A percentile compares a stretch with the other conserved stretches of the same genome.
Evolutionary conservation across 1,140 invertebrate genomes (phyloP).

Genomic region (Penaeus chinensis): DNA sequence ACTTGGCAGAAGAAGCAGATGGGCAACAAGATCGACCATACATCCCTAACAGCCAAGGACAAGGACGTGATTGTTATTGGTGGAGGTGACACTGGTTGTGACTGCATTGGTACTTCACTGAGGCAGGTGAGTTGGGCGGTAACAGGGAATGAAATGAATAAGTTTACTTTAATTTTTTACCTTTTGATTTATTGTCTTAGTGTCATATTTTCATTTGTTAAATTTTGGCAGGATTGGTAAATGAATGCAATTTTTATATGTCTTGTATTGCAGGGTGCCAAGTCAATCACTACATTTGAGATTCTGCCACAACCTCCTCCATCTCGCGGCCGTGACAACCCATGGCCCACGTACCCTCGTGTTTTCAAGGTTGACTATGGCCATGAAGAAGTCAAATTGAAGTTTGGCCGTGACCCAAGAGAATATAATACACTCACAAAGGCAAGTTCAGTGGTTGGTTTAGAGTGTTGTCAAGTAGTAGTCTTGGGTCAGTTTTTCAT

Average conservation of each 20-base stretch:
- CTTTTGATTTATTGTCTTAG: background rate
- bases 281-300: conserved; percentile 95
- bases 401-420: conserved; percentile 92
- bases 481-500: too few relatives aligned
- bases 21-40: conserved; percentile 74
- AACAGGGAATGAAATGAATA: conserved; percentile 35
- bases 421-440: conserved; percentile 93
- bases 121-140: conserved; percentile 76
- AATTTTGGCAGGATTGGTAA: background rate
- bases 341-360: conserved; percentile 98
- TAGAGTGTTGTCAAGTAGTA: too few relatives aligned
- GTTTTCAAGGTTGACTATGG: conserved; percentile 98
- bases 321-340: conserved; percentile 85
- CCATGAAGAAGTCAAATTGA: conserved; percentile 94
- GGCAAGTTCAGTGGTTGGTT: conserved; percentile 46
- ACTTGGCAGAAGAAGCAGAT: conserved; percentile 97
- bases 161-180: background rate
- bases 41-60: conserved; percentile 84
- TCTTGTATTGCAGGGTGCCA: conserved; percentile 79
- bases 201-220: background rate
- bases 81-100: conserved; percentile 98
- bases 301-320: conserved; percentile 93
- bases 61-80: conserved; percentile 98
- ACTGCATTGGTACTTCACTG: conserved; percentile 98
- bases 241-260: too few relatives aligned